Evolutionary conservation across 2,113 vertebrate species (phyloP), one percentile per base, ranked within the genome.

Genomic region (Thymallus thymallus): DNA sequence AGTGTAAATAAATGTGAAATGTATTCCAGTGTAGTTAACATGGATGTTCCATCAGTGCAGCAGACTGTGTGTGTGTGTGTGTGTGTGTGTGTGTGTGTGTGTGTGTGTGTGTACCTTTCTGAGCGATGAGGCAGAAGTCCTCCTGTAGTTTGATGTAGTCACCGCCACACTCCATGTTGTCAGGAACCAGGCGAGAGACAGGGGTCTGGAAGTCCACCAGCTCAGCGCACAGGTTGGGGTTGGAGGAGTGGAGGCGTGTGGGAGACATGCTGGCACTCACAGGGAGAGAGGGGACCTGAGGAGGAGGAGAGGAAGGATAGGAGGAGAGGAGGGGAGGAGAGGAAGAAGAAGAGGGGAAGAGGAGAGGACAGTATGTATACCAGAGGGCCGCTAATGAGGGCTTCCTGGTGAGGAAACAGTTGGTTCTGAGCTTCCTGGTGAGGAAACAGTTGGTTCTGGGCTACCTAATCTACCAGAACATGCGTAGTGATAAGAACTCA

Each of bases 101-200:
- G 32, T 35, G 32, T 35, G 6, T 35, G 6, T 35, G 32, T 35
- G 68, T 93, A 98, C 98, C 98, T 96, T 99, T 98, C 91, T 99
- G 96, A 29, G 98, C 96, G 68, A 98, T 95, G 70, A 95, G 88
- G 89, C 98, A 99, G 88, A 98, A 99, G 81, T 99, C 97, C 88
- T 98, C 96, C 80, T 99, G 97, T 75, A 99, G 95, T 86, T 98
- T 99, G 84, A 95, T 96, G 87, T 98, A 98, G 89, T 99, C 97
- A 0, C 93, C 91, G 69, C 95, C 92, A 80, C 92, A 92, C 82
- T 98, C 97, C 18, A 95, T 87, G 72, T 94, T 91, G 85, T 99
- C 96, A 0, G 92, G 82, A 22, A 4, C 2, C 80, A 96, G 92
- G 26, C 95, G 94, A 74, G 94, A 92, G 48, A 90, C 94, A 0